Conservation (phyloP, 2,797 vertebrate species). For the Oreortyx pictus region DNA sequence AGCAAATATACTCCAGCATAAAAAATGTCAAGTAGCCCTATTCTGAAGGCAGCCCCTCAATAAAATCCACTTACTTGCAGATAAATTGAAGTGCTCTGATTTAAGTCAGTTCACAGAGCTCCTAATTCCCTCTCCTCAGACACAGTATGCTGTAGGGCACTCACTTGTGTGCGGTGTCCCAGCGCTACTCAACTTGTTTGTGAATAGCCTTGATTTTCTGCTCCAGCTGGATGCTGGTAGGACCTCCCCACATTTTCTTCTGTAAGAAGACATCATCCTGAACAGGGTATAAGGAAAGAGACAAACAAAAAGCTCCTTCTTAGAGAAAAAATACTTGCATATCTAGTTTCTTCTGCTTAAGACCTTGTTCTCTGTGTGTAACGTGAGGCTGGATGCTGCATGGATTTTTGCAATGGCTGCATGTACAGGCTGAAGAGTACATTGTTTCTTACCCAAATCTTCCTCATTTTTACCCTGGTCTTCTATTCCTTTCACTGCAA, state of each 20-base stretch:
- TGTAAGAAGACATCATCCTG: not conserved
- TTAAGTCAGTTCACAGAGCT: not conserved
- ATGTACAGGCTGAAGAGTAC: not conserved
- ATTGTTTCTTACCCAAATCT: not conserved
- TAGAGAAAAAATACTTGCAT: not conserved
- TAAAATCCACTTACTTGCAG: not conserved
- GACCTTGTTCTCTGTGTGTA: not conserved
- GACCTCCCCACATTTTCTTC: not conserved
- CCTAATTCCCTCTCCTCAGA: not conserved
- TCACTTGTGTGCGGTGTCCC: not conserved
- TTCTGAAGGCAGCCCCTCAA: conserved; percentile 25
- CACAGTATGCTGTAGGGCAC: fast-evolving
- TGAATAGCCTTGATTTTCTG: not conserved
- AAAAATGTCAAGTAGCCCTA: conserved; percentile 29
- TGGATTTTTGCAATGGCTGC: not conserved
- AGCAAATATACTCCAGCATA: conserved; percentile 33
- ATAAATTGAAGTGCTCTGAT: conserved; percentile 18
- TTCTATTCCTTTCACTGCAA: conserved; percentile 18
- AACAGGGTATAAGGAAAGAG: not conserved
- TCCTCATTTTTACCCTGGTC: not conserved
- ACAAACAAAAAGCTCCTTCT: conserved; percentile 28
- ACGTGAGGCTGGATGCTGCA: not conserved
- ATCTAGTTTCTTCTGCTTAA: not conserved
- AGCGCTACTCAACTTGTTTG: not conserved
- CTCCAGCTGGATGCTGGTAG: not conserved